Conservation (phyloP, 2,113 vertebrate species). For the Nanger granti region DNA sequence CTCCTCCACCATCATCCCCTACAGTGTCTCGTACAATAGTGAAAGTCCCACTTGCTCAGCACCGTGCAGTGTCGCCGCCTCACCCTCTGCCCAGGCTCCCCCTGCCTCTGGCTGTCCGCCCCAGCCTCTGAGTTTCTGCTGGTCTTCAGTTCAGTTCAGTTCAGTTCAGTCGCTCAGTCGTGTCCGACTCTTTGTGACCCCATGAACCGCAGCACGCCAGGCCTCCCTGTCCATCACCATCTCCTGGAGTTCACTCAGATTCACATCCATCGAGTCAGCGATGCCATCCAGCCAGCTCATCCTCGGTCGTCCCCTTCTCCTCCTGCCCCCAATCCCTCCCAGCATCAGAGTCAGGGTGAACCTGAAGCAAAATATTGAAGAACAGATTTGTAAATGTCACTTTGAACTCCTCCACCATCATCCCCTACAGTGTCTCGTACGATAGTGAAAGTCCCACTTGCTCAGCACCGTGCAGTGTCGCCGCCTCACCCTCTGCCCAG, state of each 20-base stretch:
- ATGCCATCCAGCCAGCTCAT: no score
- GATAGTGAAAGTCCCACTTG: not conserved
- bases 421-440: not conserved
- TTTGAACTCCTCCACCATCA: not conserved
- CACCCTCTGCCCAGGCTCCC: not conserved
- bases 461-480: not conserved
- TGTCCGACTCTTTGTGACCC: no score
- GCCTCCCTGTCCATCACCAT: no score
- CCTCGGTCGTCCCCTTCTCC: no score
- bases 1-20: no score
- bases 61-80: fast-evolving
- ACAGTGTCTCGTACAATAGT: not conserved
- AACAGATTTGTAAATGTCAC: not conserved
- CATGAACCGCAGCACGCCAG: no score
- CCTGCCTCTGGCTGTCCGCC: not conserved
- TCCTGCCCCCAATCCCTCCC: no score
- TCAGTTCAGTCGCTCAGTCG: no score
- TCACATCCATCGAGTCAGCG: no score
- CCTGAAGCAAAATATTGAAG: not conserved
- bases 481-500: not conserved
- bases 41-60: not conserved
- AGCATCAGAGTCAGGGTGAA: no score
- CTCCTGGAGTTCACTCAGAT: no score
- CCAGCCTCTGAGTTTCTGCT: not conserved
- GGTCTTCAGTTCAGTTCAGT: no score